Base-by-base conservation (phyloP, 35 echinoderm and acorn worm genomes). In the Nesometra sesokonis region DNA sequence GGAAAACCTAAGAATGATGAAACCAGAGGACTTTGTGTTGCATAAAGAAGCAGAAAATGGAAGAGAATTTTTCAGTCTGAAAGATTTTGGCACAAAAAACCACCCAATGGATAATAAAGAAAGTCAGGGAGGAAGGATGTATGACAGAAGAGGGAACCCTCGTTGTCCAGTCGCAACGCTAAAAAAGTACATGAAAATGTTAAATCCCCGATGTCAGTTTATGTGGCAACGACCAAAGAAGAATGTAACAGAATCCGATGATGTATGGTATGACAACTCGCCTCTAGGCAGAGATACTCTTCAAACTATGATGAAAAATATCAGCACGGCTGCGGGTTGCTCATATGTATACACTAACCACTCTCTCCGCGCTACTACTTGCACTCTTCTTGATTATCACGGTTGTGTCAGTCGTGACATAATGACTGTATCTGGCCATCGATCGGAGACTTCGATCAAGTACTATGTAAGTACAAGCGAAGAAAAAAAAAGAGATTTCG, bases 271-370 rank as follows among this genome's bases (percentile, higher is more conserved):
- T 36, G 76, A 38, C 52, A 89, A 87, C 47, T 77, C 30, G 32
- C 84, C 88, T 1, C n/a, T 93, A 21, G 91, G 88, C 5, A 77
- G 81, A 29, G 89, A 93, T 77, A 87, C 87, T 36, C 88, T 93
- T 17, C 87, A 77, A 30, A 83, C 82, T 32, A 93, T 86, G 88
- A 93, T 93, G 88, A 43, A 82, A 27, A 89, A 30, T n/a, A 36
- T 93, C 47, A 86, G 84, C 32, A 78, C 86, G 32, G 82, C 82
- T 46, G 91, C 87, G 80, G 86, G 86, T 9, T 36, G 89, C 30
- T 85, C 81, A 1, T 77, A 86, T 80, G 86, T 82, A 33, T 93
- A 89, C 31, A 93, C 91, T 3, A 86, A 93, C 37, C 84, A 89
- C 30, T 35, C 78, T 79, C 36, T 93, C 47, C 35, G 87, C 30